Percentiles rank a stretch among this genome's conserved stretches.
phyloP scores from a whole-genome alignment of 2,113 vertebrate species.

The Oxygymnocypris stewartii region DNA sequence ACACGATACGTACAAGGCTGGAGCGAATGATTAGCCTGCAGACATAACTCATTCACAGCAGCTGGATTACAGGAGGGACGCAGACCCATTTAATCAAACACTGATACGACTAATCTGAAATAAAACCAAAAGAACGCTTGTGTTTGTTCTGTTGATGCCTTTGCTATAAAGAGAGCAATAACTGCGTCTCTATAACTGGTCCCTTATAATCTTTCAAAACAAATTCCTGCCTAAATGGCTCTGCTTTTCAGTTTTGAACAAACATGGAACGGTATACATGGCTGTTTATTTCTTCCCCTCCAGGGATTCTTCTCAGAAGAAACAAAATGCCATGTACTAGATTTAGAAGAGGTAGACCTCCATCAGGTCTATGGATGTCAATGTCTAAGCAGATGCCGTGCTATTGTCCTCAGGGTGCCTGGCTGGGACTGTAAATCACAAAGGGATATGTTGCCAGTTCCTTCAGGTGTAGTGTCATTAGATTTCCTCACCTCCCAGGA shows the following conservation, averaged over 20 bases:
- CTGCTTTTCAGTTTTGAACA: neutral
- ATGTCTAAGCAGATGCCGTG: neutral
- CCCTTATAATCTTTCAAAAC: constrained; percentile 6
- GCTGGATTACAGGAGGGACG: constrained; percentile 27
- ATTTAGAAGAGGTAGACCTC: neutral
- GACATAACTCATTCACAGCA: constrained; percentile 17
- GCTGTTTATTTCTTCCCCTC: neutral
- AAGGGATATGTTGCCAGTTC: constrained; percentile 41
- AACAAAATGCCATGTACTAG: constrained; percentile 31
- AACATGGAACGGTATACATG: neutral
- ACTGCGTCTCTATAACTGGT: neutral
- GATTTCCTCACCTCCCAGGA: neutral
- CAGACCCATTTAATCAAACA: constrained; percentile 27
- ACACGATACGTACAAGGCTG: constrained; percentile 1
- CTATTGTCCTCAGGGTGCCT: neutral
- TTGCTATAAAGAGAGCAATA: neutral
- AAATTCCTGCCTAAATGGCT: neutral
- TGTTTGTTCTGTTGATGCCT: neutral
- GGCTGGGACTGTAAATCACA: constrained; percentile 16
- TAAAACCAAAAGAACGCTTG: neutral
- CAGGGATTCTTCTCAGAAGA: neutral
- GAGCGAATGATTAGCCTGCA: constrained; percentile 21
- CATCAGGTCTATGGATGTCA: neutral
- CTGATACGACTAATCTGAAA: constrained; percentile 19
- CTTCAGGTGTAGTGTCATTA: constrained; percentile 43